These are phyloP conservation scores for Fringilla coelebs DNA, from an alignment of 2,797 vertebrate genomes.

Conservation along the genomic window DNA sequence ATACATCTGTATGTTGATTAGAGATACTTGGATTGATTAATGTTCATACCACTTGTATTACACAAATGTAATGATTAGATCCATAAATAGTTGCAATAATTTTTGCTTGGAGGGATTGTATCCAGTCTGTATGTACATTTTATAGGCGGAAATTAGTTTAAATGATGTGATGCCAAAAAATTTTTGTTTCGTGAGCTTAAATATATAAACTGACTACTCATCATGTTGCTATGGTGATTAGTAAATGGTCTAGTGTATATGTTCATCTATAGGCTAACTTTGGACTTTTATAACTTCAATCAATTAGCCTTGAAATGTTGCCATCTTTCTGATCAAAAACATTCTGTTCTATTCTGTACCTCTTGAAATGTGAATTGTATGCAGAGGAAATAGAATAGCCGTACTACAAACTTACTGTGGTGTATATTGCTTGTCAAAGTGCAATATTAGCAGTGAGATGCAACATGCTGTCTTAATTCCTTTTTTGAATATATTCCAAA, in stretches of 20 bases:
- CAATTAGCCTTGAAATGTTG: conserved; percentile 31
- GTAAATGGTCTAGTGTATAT: not conserved
- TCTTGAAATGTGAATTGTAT: not conserved
- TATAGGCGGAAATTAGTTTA: not conserved
- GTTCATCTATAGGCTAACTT: not conserved
- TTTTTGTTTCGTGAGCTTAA: conserved; percentile 14
- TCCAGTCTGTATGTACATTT: not conserved
- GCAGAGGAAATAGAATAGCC: not conserved
- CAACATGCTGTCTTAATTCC: not conserved
- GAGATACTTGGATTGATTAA: not conserved
- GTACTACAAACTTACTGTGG: not conserved
- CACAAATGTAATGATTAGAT: not conserved
- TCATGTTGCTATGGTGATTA: conserved; percentile 16
- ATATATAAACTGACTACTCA: not conserved
- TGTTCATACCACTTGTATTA: conserved; percentile 13
- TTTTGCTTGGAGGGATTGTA: not conserved
- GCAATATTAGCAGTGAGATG: not conserved
- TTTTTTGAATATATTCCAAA: not conserved
- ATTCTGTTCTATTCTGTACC: not conserved
- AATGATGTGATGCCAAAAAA: not conserved
- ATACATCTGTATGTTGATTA: not conserved
- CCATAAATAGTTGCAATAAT: not conserved
- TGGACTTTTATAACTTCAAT: not conserved
- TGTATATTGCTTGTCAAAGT: not conserved
- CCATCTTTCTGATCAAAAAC: conserved; percentile 23